phyloP scores from a whole-genome alignment of 2,797 vertebrate species.

The Gymnodraco acuticeps region DNA sequence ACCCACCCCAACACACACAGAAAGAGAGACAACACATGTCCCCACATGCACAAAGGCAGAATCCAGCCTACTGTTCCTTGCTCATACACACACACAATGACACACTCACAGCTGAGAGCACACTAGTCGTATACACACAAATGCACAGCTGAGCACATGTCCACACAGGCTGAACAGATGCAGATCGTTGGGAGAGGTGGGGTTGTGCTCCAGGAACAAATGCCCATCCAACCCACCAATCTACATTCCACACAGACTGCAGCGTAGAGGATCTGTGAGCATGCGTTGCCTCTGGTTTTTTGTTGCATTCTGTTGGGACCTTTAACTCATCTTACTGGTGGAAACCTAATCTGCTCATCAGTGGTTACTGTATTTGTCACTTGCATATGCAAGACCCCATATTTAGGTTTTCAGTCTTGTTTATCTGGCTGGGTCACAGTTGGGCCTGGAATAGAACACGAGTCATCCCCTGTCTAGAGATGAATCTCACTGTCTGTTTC shows the following conservation, averaged over 20 bases:
- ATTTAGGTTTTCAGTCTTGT: constrained; percentile 73
- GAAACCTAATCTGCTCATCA: constrained; percentile 32
- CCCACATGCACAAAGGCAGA: constrained; percentile 59
- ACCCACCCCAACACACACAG: constrained; percentile 23
- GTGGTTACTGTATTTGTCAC: constrained; percentile 36
- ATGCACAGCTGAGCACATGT: constrained; percentile 77
- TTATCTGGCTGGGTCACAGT: constrained; percentile 70
- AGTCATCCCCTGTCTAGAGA: constrained; percentile 68
- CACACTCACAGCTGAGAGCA: constrained; percentile 74
- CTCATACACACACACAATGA: constrained; percentile 60
- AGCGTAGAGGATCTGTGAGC: constrained; percentile 33
- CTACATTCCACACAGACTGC: constrained; percentile 75
- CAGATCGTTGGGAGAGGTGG: constrained; percentile 76
- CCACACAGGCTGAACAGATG: constrained; percentile 75
- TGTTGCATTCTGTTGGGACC: constrained; percentile 20
- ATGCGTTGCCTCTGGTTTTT: not conserved
- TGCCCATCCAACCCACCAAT: constrained; percentile 76
- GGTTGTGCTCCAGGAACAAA: constrained; percentile 73
- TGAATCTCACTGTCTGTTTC: constrained; percentile 62
- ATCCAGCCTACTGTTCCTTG: constrained; percentile 54
- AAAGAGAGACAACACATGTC: constrained; percentile 59
- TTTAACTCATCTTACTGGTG: constrained; percentile 33
- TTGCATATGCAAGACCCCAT: constrained; percentile 38
- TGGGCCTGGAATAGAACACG: constrained; percentile 72
- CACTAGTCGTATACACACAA: constrained; percentile 55